Evolutionary conservation across 2,888 invertebrate genomes (phyloP), one percentile per base, ranked within the genome.

Genomic region (Arge pagana): DNA sequence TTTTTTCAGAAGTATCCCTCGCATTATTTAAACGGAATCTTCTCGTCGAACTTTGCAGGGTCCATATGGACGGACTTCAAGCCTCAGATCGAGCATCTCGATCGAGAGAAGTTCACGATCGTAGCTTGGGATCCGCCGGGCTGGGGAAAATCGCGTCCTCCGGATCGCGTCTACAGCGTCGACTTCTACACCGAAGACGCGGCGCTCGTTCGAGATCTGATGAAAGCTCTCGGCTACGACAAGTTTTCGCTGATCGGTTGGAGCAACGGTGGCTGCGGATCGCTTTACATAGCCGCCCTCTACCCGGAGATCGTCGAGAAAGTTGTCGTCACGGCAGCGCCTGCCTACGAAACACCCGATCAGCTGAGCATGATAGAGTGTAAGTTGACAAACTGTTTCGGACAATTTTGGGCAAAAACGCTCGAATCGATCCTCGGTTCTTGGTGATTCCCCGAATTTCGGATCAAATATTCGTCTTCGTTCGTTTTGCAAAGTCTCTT

Each of bases 241-340:
- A 84, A 84, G 60, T 92, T 85, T 74, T 92, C 92, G 0, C 65
- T 93, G 7, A 67, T 94, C 51, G 95, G 95, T 1, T 95, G 93
- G 91, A 92, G 92, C 76, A 92, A 93, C 77, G 95, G 95, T 21
- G 95, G 91, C 1, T 88, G 86, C 35, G 84, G 89, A 0, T 86
- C 85, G 11, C 76, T 95, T 57, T 85, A 94, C 21, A 69, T 90
- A n/a, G 87, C 93, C 4, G 87, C 87, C 1, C 83, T 83, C 52
- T 82, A 87, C 74, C 85, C 88, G 0, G 78, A 84, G 0, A 75
- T 76, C 6, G 80, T 94, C 0, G 78, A 83, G 7, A 92, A 89
- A 68, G 74, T 93, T 50, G 84, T 93, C 0, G 80, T 90, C 8
- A 88, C 89, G 85, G 93, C 91, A 1, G 80, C 86, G 0, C 90